These are phyloP conservation scores for Diplodus puntazzo DNA, from an alignment of 2,797 vertebrate species.

Conservation along the genomic window DNA sequence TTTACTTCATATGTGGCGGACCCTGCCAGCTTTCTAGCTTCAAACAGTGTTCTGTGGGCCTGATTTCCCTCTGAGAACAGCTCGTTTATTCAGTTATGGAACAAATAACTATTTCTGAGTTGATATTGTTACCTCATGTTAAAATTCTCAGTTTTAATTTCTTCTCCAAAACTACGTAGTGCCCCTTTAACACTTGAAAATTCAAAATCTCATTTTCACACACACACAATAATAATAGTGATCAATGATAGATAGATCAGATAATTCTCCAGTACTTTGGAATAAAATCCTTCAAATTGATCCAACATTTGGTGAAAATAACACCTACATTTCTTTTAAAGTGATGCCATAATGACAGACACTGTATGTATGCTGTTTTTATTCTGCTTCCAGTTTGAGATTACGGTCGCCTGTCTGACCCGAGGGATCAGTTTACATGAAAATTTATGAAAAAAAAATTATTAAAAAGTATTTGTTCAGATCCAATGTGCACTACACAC, in stretches of 20 bases:
- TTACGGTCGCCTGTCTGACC: slow-evolving; percentile 42
- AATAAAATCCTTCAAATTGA: slow-evolving; percentile 51
- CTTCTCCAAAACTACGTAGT: too few relatives aligned
- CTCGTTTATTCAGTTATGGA: too few relatives aligned
- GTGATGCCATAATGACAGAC: slow-evolving; percentile 3
- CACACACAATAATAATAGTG: background rate
- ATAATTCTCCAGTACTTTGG: slow-evolving; percentile 67
- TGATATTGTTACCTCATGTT: too few relatives aligned
- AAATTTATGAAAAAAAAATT: slow-evolving; percentile 30
- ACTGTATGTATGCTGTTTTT: slow-evolving; percentile 6
- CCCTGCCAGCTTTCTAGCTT: too few relatives aligned
- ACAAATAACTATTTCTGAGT: too few relatives aligned
- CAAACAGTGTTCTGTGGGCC: too few relatives aligned
- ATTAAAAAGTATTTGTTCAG: slow-evolving; percentile 29
- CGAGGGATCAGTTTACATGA: slow-evolving; percentile 42
- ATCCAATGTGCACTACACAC: slow-evolving; percentile 64
- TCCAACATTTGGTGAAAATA: slow-evolving; percentile 37
- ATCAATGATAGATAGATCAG: slow-evolving; percentile 10
- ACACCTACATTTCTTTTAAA: slow-evolving; percentile 22
- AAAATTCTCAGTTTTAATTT: too few relatives aligned
- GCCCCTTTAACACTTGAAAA: slow-evolving; percentile 4
- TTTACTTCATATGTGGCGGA: too few relatives aligned
- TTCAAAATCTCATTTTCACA: background rate
- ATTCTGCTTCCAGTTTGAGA: slow-evolving; percentile 47
- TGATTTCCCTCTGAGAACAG: too few relatives aligned